Evolutionary conservation across 2,113 vertebrate genomes (phyloP), one percentile per base, ranked within the genome.

Genomic region (Ursus arctos): DNA sequence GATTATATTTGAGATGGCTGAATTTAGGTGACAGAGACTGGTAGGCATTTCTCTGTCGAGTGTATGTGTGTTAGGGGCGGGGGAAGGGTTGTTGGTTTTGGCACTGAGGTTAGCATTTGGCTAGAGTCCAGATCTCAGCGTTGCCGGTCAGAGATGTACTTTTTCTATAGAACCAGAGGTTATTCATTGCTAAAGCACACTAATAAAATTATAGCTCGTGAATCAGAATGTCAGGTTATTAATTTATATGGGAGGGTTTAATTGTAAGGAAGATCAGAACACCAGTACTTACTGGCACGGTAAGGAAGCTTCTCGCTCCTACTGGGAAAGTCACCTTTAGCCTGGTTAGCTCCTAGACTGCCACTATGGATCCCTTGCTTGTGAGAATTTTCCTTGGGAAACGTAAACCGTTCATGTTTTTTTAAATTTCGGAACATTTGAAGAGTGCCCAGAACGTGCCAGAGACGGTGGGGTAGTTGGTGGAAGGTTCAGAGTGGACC

Each of bases 251-350:
- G 22, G 93, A 92, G 84, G 88, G 43, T 81, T 87, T 81, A 76
- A 55, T 86, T 69, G 31, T 67, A 47, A 89, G 55, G 67, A 76
- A 79, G 91, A 90, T 16, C 53, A 26, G 74, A 47, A 28, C 63
- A 63, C 59, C 79, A 19, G 79, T 26, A 6, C 36, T 91, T 69
- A 61, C 53, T 76, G 33, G n/a, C 76, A 57, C 83, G 67, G 76
- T 53, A 79, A 79, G 76, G 31, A 53, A 76, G 61, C 36, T 59
- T 80, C 72, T 53, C 6, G 63, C 85, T 97, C 40, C 77, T 90
- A 67, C 51, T 94, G 88, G 89, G 92, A 97, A 93, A 47, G 47
- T 95, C 59, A 81, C 97, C 88, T 95, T 98, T 94, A 95, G 61
- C 96, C 72, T 47, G 77, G 57, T 88, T 94, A 76, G 65, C 69